Base-by-base conservation (phyloP, 1,140 invertebrate genomes). In the Octopus sinensis region DNA sequence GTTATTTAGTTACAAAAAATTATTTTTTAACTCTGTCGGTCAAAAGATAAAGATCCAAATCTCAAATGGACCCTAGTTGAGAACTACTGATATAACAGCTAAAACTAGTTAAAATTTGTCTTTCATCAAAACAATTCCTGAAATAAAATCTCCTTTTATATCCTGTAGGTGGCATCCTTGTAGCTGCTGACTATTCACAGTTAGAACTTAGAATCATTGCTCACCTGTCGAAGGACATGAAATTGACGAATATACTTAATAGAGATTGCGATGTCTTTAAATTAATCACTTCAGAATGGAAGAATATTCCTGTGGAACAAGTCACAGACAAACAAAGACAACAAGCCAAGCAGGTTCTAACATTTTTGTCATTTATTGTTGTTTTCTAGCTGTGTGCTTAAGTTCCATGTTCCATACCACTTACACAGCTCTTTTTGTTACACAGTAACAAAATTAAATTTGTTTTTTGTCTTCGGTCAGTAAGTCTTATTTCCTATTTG, bases 141-240 rank as follows among this genome's bases (percentile, higher is more conserved):
- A 43, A 43, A 43, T 43, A 43, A 43, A 43, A 43, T 43, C 0
- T 43, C 3, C 3, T 43, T 43, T 43, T 43, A 43, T 43, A 43
- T 43, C 30, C 30, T 82, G 54, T 81, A 90, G 93, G 91, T 79
- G 90, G 89, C 54, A 82, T 92, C 17, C 91, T 99, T 23, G 87
- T 99, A 17, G 95, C 97, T 12, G 97, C 96, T 0, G 98, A 99
- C 91, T 99, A 97, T 91, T 97, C 96, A 87, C 98, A 99, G 90
- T 90, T 99, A 78, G 98, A 99, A 91, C 93, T 99, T 86, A 92
- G 98, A 84, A 94, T 99, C 82, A 92, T 99, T 83, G 95, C 97
- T 30, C 96, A 99, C 90, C 93, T 98, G 83, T 96, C 95, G 12
- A 89, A 93, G 84, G 98, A 99, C 91, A 79, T 89, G n/a, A 92